phyloP scores from a whole-genome alignment of 2,888 invertebrate genomes.

The Patella ulyssiponensis region DNA sequence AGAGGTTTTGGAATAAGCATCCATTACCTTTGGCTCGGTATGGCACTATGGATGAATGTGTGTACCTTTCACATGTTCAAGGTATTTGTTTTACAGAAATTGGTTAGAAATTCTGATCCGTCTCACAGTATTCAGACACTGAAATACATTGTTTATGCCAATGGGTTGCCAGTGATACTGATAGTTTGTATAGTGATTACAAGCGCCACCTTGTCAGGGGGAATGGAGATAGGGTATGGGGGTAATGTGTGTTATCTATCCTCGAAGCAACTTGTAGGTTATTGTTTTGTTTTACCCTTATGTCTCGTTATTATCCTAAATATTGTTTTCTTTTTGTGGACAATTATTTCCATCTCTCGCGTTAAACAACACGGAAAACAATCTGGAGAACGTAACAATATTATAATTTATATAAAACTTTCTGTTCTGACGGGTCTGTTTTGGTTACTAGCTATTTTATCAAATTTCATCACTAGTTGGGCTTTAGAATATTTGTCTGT shows the following conservation, averaged over 20 bases:
- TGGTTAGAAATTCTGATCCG: not conserved
- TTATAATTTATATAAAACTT: conserved; percentile 45
- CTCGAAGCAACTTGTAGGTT: conserved; percentile 24
- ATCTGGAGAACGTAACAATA: conserved; percentile 30
- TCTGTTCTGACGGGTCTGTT: conserved; percentile 49
- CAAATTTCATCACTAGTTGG: conserved; percentile 33
- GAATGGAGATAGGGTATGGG: conserved; percentile 37
- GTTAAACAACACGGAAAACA: conserved; percentile 15
- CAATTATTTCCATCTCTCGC: conserved; percentile 38
- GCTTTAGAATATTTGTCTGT: conserved; percentile 42
- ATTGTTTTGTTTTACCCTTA: conserved; percentile 48
- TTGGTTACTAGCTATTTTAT: conserved; percentile 48
- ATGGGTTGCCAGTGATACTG: conserved; percentile 1
- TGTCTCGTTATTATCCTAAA: conserved; percentile 43
- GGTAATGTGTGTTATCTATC: conserved; percentile 37
- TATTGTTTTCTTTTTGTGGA: conserved; percentile 41
- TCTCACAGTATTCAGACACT: conserved; percentile 3
- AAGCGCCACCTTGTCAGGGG: conserved; percentile 13
- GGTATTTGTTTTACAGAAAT: conserved; percentile 34
- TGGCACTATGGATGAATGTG: conserved; percentile 39
- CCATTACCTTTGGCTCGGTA: conserved; percentile 44
- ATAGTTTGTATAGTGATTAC: conserved; percentile 15
- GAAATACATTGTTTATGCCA: conserved; percentile 18
- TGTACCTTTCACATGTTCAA: conserved; percentile 50
- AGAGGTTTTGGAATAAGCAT: conserved; percentile 35